phyloP scores from a whole-genome alignment of 2,888 invertebrate species.

The Calliopum simillimum region DNA sequence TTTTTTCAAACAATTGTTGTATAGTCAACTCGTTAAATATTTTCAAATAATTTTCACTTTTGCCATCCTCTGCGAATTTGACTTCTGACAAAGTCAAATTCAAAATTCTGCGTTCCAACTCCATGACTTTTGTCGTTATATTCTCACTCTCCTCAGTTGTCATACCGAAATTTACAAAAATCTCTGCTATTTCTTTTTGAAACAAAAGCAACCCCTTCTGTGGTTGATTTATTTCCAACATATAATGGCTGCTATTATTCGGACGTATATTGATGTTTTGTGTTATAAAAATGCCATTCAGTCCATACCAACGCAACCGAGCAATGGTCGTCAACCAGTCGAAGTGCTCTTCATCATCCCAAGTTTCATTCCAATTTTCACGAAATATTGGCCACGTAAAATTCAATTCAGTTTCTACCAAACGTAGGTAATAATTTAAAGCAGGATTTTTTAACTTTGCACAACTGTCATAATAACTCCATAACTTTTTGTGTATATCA shows the following conservation, averaged over 20 bases:
- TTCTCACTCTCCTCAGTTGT: slow-evolving; percentile 43
- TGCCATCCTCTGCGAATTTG: neutral
- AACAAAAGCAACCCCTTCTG: slow-evolving; percentile 7
- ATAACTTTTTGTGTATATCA: slow-evolving; percentile 45
- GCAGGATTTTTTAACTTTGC: slow-evolving; percentile 47
- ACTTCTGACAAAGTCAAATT: slow-evolving; percentile 43
- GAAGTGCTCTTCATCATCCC: slow-evolving; percentile 52
- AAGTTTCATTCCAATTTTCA: slow-evolving; percentile 47
- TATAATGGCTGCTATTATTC: slow-evolving; percentile 53
- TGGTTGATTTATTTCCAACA: slow-evolving; percentile 51
- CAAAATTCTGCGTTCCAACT: slow-evolving; percentile 48
- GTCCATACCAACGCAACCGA: slow-evolving; percentile 50
- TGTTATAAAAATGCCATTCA: slow-evolving; percentile 53
- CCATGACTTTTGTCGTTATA: slow-evolving; percentile 47
- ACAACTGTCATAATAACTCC: slow-evolving; percentile 52
- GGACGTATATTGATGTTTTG: slow-evolving; percentile 53
- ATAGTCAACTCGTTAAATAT: slow-evolving; percentile 45
- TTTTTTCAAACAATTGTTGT: slow-evolving; percentile 42
- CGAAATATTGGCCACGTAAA: slow-evolving; percentile 57
- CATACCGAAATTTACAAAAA: slow-evolving; percentile 52
- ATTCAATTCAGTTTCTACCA: slow-evolving; percentile 49
- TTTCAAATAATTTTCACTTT: slow-evolving; percentile 8
- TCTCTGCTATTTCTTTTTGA: slow-evolving; percentile 42
- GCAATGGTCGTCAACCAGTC: slow-evolving; percentile 55
- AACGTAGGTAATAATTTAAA: slow-evolving; percentile 50